Evolutionary conservation across 2,888 invertebrate genomes (phyloP).

Genomic region (Pachydiplax longipennis): DNA sequence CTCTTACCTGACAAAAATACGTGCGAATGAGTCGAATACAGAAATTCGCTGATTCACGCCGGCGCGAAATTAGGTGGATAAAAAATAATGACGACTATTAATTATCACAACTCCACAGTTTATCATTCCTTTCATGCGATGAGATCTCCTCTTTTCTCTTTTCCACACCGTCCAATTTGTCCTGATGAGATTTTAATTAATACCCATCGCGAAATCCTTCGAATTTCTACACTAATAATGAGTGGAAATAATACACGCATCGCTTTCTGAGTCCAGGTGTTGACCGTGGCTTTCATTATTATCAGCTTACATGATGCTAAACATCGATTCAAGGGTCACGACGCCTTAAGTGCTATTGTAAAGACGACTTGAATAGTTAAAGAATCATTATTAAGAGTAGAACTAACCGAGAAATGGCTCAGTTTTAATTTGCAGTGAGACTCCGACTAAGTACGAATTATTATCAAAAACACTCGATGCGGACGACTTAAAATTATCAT

Average conservation of each 20-base stretch:
- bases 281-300: not conserved
- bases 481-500: no score
- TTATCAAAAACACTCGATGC: no score
- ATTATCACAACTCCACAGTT: not conserved
- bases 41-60: not conserved
- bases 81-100: not conserved
- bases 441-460: no score
- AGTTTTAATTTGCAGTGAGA: no score
- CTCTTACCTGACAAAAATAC: not conserved
- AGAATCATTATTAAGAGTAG: no score
- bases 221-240: not conserved
- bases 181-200: not conserved
- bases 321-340: no score
- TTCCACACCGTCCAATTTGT: not conserved
- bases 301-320: not conserved
- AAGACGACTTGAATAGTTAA: no score
- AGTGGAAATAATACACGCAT: not conserved
- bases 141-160: not conserved
- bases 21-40: not conserved
- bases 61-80: not conserved
- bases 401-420: no score
- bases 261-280: not conserved
- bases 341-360: no score
- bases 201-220: not conserved
- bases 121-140: not conserved